Base-by-base conservation (phyloP, 2,888 invertebrate species). In the Cylindroiulus punctatus region DNA sequence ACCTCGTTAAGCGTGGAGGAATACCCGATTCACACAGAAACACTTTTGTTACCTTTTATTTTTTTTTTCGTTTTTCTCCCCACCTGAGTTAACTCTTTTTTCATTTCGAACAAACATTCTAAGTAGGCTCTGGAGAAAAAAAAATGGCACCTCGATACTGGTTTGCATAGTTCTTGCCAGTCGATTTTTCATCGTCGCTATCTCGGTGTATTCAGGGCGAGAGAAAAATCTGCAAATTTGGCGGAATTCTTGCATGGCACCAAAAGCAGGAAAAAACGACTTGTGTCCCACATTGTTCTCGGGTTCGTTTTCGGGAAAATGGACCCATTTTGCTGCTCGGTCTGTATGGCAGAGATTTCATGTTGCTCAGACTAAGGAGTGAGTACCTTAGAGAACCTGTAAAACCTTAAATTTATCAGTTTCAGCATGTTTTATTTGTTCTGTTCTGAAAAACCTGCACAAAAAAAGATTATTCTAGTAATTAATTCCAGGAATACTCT, bases 1-100 rank as follows among this genome's bases (percentile, higher is more conserved):
- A 26, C 65, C 65, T 65, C 65, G 65, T 65, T 65, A 65, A 65
- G 65, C 65, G 65, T 65, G 65, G 65, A 65, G 65, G 26, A 65
- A 65, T 65, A 65, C 65, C 26, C n/a, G 65, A 65, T 65, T 65
- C 65, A 65, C 65, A 26, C 65, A 65, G 65, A 65, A 65, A 65
- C 10, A 65, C 65, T 65, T 65, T 65, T 65, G 65, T 65, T 65
- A 10, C n/a, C 4, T 52, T 52, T 14, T 17, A 5, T 57, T 57
- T 57, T 19, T 57, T 57, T 22, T 57, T 65, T 65, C n/a, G 19
- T 2, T n/a, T 52, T n/a, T 26, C 12, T 12, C 26, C 65, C 65
- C 10, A 26, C 65, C 65, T 65, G 65, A 65, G 65, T 26, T 65
- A 26, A 65, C 22, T 52, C 52, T 52, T 26, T 57, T 26, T 65